Evolutionary conservation across 1,140 invertebrate species (phyloP).

Genomic region (Eurosta solidaginis): DNA sequence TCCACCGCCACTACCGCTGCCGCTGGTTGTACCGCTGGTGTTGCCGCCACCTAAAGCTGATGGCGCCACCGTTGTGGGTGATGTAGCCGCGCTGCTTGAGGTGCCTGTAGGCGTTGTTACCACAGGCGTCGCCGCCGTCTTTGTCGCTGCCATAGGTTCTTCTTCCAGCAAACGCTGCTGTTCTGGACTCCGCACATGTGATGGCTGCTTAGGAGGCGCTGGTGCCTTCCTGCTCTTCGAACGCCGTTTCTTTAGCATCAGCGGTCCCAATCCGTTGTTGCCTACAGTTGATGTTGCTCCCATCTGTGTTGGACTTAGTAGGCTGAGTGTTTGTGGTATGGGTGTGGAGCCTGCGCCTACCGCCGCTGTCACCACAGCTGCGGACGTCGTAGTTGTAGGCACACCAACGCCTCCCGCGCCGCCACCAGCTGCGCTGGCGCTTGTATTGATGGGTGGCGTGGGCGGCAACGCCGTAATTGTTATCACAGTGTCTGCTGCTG

Average conservation of each 20-base stretch:
- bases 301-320: conserved; percentile 49
- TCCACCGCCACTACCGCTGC: conserved; percentile 39
- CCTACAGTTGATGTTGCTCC: conserved; percentile 58
- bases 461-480: conserved; percentile 35
- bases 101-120: conserved; percentile 32
- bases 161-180: conserved; percentile 55
- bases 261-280: conserved; percentile 67
- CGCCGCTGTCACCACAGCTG: conserved; percentile 47
- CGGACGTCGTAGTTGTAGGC: conserved; percentile 38
- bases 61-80: conserved; percentile 37
- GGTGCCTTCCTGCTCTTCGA: conserved; percentile 74
- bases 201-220: conserved; percentile 63
- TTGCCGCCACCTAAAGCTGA: conserved; percentile 33
- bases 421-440: conserved; percentile 17
- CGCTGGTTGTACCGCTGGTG: conserved; percentile 30
- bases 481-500: conserved; percentile 39
- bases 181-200: conserved; percentile 43
- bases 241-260: conserved; percentile 70
- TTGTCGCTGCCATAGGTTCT: conserved; percentile 38
- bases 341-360: conserved; percentile 47
- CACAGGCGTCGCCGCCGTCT: conserved; percentile 30
- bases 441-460: conserved; percentile 37
- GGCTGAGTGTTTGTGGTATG: conserved; percentile 60
- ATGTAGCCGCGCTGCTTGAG: conserved; percentile 28
- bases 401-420: conserved; percentile 36